Conservation (phyloP, 2,797 vertebrate genomes). For the Tangara arthus region DNA sequence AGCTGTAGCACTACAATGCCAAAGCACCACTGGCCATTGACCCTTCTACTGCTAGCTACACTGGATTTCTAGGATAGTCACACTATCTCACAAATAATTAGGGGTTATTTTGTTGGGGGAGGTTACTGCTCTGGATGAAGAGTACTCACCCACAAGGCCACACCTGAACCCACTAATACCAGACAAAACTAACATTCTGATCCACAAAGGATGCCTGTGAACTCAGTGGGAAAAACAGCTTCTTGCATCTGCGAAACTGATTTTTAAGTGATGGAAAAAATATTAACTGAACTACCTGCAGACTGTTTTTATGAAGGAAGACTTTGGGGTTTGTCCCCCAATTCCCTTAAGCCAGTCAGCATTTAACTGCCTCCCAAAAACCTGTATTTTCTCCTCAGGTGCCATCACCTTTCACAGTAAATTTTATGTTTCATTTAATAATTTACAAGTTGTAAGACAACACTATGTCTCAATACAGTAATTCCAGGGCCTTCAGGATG, state of each 20-base stretch:
- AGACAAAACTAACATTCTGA: not conserved
- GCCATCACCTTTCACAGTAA: not conserved
- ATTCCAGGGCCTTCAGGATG: not conserved
- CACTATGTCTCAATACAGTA: not conserved
- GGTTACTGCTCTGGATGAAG: not conserved
- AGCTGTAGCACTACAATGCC: not conserved
- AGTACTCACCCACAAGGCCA: not conserved
- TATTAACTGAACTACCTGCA: not conserved
- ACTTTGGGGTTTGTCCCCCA: not conserved
- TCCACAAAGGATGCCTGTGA: not conserved
- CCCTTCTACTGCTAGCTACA: not conserved
- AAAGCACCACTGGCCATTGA: not conserved
- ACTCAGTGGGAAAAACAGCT: not conserved
- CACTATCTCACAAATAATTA: not conserved
- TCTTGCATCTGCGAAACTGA: not conserved
- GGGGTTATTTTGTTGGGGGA: not conserved
- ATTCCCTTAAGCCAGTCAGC: not conserved
- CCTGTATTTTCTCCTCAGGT: fast-evolving
- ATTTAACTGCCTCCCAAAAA: not conserved
- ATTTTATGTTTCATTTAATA: not conserved
- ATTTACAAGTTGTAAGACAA: not conserved
- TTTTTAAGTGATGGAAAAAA: not conserved
- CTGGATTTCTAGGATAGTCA: not conserved
- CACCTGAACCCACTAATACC: not conserved
- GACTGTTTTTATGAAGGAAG: not conserved